A percentile compares a stretch with the other conserved stretches of the same genome.
These are phyloP conservation scores for Troglohyphantes excavatus DNA, from an alignment of 2,888 invertebrate species.

Conservation along the genomic window DNA sequence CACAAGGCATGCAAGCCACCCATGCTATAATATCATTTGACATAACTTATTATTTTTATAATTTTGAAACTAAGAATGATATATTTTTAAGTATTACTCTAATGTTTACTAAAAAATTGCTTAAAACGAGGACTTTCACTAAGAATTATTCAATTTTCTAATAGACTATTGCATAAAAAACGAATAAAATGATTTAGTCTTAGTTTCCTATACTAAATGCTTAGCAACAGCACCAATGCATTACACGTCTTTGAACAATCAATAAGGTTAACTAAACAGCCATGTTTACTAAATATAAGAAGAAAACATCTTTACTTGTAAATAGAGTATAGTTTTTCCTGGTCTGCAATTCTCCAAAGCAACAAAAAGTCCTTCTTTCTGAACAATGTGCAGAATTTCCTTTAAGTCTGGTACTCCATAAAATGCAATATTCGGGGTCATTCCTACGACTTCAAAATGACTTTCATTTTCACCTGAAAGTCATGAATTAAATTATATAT, in stretches of 20 bases:
- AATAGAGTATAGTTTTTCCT: slow-evolving; percentile 40
- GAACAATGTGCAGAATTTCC: slow-evolving; percentile 44
- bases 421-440: slow-evolving; percentile 43
- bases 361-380: slow-evolving; percentile 14
- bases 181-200: not conserved
- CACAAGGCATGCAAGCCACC: too few relatives aligned
- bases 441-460: slow-evolving; percentile 35
- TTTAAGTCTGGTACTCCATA: slow-evolving; percentile 66
- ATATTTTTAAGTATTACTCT: too few relatives aligned
- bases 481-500: too few relatives aligned
- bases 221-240: too few relatives aligned
- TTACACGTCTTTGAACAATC: too few relatives aligned
- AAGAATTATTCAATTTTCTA: not conserved
- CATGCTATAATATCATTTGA: too few relatives aligned
- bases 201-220: too few relatives aligned
- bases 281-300: not conserved
- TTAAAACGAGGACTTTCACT: too few relatives aligned
- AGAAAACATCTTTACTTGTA: slow-evolving; percentile 56
- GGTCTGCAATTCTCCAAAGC: slow-evolving; percentile 63
- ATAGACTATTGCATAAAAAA: not conserved
- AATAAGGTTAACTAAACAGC: not conserved
- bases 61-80: too few relatives aligned
- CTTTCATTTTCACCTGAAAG: slow-evolving; percentile 24
- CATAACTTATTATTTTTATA: too few relatives aligned
- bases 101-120: too few relatives aligned